A percentile compares a stretch with the other conserved stretches of the same genome.
These are phyloP conservation scores for Battus philenor DNA, from an alignment of 1,140 invertebrate species.

Conservation along the genomic window DNA sequence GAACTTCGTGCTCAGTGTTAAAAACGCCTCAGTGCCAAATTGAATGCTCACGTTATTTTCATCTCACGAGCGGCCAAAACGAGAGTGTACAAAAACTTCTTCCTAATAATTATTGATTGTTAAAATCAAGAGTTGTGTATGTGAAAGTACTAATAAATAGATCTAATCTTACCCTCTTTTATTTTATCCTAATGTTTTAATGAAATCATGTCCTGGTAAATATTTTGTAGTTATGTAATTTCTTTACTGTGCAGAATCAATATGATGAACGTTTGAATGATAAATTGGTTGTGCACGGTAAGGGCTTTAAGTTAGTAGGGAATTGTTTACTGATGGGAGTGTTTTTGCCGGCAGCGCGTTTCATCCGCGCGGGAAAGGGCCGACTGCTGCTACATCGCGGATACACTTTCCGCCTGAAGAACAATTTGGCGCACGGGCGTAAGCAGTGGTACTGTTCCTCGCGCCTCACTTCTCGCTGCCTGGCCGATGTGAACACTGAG, in stretches of 20 bases:
- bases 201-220: neutral
- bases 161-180: conserved; percentile 20
- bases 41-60: conserved; percentile 15
- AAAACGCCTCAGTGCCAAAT: conserved; percentile 10
- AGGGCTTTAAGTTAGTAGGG: neutral
- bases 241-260: conserved; percentile 16
- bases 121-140: conserved; percentile 22
- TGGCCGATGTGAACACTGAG: conserved; percentile 66
- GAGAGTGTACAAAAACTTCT: conserved; percentile 10
- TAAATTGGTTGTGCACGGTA: conserved; percentile 13
- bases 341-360: conserved; percentile 49
- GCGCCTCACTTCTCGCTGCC: conserved; percentile 59
- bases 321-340: conserved; percentile 23
- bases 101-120: conserved; percentile 20
- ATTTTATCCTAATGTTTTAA: conserved; percentile 15
- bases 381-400: conserved; percentile 62
- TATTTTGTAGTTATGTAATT: neutral
- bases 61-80: neutral
- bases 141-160: conserved; percentile 29
- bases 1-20: conserved; percentile 12
- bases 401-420: conserved; percentile 67
- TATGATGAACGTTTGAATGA: neutral
- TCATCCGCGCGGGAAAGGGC: conserved; percentile 68
- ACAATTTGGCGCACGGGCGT: conserved; percentile 64
- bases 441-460: conserved; percentile 72